These are phyloP conservation scores for Epinotia ramella DNA, from an alignment of 2,888 invertebrate genomes.

Conservation along the genomic window DNA sequence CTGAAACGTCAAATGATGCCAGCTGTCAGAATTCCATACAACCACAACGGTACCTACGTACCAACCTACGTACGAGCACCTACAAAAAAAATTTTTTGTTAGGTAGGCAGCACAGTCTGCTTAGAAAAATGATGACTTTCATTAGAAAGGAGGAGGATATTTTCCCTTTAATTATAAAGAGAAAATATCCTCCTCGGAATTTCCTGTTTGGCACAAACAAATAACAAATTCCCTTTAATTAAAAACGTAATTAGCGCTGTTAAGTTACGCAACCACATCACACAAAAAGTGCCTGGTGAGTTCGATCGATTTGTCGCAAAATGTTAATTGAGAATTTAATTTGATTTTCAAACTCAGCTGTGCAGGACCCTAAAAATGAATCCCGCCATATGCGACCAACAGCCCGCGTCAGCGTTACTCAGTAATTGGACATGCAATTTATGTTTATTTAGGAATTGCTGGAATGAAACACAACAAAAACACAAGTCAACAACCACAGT, in stretches of 20 bases:
- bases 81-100: no score
- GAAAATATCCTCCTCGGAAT: no score
- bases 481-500: constrained; percentile 6
- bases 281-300: neutral
- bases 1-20: no score
- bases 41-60: no score
- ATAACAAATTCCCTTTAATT: no score
- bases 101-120: no score
- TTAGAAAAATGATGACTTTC: no score
- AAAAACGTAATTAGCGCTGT: neutral
- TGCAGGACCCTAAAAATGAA: constrained; percentile 32
- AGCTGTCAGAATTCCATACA: no score
- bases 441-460: constrained; percentile 39
- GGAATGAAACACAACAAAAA: constrained; percentile 27
- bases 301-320: constrained; percentile 6
- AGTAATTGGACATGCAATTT: constrained; percentile 41
- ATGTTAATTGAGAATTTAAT: constrained; percentile 5
- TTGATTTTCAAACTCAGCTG: constrained; percentile 19
- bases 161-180: no score
- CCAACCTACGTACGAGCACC: no score
- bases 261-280: neutral
- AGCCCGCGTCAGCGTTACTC: constrained; percentile 34
- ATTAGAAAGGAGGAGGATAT: no score
- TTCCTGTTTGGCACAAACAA: no score
- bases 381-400: constrained; percentile 26